Evolutionary conservation across 2,113 vertebrate species (phyloP).

Genomic region (Thymallus thymallus): DNA sequence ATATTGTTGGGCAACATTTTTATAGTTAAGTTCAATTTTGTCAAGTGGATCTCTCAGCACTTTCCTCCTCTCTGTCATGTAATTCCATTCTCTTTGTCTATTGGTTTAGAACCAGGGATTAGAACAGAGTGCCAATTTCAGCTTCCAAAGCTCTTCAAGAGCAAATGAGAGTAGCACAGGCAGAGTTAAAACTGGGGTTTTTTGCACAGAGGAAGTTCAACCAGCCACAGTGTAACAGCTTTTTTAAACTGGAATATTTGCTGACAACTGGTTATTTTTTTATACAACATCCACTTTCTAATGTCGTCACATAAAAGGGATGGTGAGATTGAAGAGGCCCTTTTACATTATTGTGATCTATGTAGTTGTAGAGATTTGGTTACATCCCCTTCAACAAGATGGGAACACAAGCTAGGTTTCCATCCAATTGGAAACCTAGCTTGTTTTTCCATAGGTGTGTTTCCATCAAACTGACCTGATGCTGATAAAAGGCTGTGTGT

Average conservation of each 20-base stretch:
- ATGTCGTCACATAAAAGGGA: background rate
- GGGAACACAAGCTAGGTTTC: background rate
- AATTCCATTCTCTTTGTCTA: slow-evolving; percentile 1
- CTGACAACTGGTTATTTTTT: background rate
- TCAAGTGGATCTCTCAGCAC: background rate
- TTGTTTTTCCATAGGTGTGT: no score
- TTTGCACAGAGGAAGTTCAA: background rate
- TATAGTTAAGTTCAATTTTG: background rate
- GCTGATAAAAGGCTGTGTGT: no score
- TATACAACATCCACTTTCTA: background rate
- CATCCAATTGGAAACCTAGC: no score
- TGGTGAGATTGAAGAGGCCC: background rate
- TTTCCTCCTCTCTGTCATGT: slow-evolving; percentile 2
- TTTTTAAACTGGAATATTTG: background rate
- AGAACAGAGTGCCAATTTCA: background rate
- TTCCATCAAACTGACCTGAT: no score
- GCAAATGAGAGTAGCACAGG: background rate
- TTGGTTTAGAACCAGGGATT: background rate
- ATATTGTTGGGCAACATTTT: slow-evolving; percentile 11
- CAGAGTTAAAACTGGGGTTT: background rate
- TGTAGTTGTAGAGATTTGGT: background rate
- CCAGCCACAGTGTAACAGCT: background rate
- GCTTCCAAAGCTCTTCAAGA: background rate
- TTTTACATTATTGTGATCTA: background rate
- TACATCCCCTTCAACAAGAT: slow-evolving; percentile 14